phyloP scores from a whole-genome alignment of 2,888 invertebrate genomes.

The Philaethria dido region DNA sequence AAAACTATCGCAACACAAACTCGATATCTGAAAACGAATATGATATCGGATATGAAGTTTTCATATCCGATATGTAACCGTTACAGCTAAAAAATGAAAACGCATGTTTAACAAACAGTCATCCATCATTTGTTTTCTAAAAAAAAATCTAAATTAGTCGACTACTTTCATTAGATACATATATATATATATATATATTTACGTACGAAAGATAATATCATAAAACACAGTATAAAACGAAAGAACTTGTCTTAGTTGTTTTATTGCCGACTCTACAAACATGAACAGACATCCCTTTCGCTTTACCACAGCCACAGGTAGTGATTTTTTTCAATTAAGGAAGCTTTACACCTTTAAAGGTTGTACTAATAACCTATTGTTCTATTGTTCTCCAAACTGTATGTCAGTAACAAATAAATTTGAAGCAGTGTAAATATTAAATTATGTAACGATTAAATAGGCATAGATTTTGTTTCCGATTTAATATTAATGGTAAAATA shows the following conservation, averaged over 20 bases:
- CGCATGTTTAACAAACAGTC: no score
- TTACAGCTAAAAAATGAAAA: no score
- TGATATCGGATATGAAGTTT: no score
- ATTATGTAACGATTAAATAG: neutral
- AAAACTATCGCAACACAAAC: no score
- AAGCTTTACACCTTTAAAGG: neutral
- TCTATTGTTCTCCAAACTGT: neutral
- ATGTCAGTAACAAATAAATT: neutral
- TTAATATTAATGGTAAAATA: neutral
- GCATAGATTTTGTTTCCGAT: neutral
- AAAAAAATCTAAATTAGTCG: neutral
- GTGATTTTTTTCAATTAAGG: constrained; percentile 9
- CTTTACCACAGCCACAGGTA: constrained; percentile 9
- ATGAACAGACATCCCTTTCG: neutral
- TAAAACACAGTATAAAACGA: neutral
- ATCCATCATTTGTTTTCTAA: no score
- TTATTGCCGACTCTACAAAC: neutral
- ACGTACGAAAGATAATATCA: neutral
- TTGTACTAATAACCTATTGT: constrained; percentile 4
- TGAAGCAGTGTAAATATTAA: neutral
- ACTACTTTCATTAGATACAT: neutral
- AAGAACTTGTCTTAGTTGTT: neutral
- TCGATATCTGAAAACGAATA: no score
- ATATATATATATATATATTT: neutral
- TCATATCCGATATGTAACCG: no score